Base-by-base conservation (phyloP, 2,888 invertebrate species). In the Xestoiulus laeticollis region DNA sequence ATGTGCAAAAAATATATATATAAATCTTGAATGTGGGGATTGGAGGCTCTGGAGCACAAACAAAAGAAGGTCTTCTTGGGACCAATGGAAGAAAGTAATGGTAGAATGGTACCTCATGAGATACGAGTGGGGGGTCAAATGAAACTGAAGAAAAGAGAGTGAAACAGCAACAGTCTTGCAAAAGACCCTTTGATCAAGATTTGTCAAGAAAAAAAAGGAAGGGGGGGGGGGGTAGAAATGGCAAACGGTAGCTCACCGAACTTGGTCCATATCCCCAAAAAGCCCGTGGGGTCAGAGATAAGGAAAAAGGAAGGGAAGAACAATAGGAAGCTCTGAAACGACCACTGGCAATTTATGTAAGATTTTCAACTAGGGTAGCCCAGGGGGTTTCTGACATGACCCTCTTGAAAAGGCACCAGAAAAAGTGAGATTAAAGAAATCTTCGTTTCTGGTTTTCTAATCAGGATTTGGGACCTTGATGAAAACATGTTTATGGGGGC, bases 41-140 rank as follows among this genome's bases (percentile, higher is more conserved):
- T n/a, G n/a, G n/a, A n/a, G n/a, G n/a, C n/a, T n/a, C 43, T 84
- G 33, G 43, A 84, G 84, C 84, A 84, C 84, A 33, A 84, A 84
- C 84, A 84, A 84, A n/a, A 82, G 82, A 82, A 38, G 84, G 84
- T 84, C 33, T 84, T 84, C 84, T n/a, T 38, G 84, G 84, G 84
- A 16, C 84, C 84, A 84, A 84, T 84, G n/a, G 38, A 33, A 22
- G 84, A 12, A 19, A n/a, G n/a, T n/a, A n/a, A n/a, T n/a, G n/a
- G n/a, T n/a, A n/a, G n/a, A n/a, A n/a, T n/a, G n/a, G n/a, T n/a
- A 14, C 3, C 84, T 84, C 43, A 84, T 84, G 84, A 84, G 84
- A 33, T 84, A n/a, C 84, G 33, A 84, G 43, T 38, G 84, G 43
- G 84, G 43, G 84, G 84, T 84, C 38, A 84, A 43, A n/a, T 84